These are phyloP conservation scores for Tillus elongatus DNA, from an alignment of 2,888 invertebrate genomes.

Conservation along the genomic window DNA sequence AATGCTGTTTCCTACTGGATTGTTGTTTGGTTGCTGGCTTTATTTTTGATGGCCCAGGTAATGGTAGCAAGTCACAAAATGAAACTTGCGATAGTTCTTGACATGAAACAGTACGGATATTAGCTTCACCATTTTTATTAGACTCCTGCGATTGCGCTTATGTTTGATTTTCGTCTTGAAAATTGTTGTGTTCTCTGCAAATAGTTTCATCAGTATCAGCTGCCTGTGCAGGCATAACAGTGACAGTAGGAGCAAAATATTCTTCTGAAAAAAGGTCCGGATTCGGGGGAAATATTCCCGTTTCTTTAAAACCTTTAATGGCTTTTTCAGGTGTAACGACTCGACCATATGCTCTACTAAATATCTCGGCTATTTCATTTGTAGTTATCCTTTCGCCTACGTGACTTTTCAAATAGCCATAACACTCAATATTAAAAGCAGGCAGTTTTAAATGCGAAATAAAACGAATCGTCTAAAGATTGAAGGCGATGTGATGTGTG, in stretches of 20 bases:
- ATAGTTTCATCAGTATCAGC: too few species aligned
- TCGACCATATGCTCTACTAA: constrained; percentile 13
- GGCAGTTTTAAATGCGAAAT: neutral
- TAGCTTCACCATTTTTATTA: too few species aligned
- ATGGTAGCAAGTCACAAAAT: too few species aligned
- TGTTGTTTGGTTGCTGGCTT: too few species aligned
- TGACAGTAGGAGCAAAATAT: constrained; percentile 12
- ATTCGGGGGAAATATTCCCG: constrained; percentile 12
- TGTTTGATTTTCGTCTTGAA: too few species aligned
- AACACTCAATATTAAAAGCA: constrained; percentile 10
- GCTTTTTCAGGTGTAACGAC: constrained; percentile 10
- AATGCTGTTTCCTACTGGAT: too few species aligned
- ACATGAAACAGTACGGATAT: too few species aligned
- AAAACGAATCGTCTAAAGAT: constrained; percentile 11
- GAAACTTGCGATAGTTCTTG: too few species aligned
- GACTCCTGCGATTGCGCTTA: too few species aligned
- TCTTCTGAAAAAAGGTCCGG: constrained; percentile 12
- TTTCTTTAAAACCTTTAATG: constrained; percentile 11
- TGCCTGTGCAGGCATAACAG: too few species aligned
- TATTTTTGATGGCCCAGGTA: too few species aligned
- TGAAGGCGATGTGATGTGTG: constrained; percentile 14
- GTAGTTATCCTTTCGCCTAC: constrained; percentile 8
- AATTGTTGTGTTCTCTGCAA: too few species aligned
- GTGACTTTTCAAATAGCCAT: constrained; percentile 6
- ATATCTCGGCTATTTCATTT: constrained; percentile 11